These are phyloP conservation scores for Tiliacea citrago DNA, from an alignment of 2,888 invertebrate genomes.

Conservation along the genomic window DNA sequence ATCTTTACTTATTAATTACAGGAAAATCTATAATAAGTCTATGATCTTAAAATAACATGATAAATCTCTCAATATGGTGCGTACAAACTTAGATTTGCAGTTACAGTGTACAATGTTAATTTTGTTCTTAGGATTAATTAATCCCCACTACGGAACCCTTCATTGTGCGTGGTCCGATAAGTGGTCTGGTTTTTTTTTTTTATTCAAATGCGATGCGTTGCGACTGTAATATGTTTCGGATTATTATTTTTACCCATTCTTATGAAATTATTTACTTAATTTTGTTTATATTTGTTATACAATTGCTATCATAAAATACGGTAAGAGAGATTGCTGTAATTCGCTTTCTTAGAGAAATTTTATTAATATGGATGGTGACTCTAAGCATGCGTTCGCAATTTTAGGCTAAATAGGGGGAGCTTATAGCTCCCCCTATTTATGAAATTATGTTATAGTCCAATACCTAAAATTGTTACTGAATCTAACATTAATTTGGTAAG, in stretches of 20 bases:
- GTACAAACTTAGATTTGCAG: too few relatives aligned
- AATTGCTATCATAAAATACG: background rate
- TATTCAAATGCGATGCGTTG: background rate
- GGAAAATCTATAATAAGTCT: too few relatives aligned
- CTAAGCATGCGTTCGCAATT: background rate
- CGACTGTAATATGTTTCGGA: background rate
- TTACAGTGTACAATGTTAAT: too few relatives aligned
- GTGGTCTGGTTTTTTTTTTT: background rate
- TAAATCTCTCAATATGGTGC: too few relatives aligned
- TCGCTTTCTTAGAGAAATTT: background rate
- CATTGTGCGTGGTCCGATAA: too few relatives aligned
- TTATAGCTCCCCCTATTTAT: too few relatives aligned
- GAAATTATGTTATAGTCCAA: background rate
- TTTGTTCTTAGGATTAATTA: too few relatives aligned
- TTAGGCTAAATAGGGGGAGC: too few relatives aligned
- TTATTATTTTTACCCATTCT: background rate
- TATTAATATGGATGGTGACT: background rate
- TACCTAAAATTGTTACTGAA: background rate
- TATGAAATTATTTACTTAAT: background rate
- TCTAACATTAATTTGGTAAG: background rate
- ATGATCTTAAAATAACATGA: too few relatives aligned
- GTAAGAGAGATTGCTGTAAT: background rate
- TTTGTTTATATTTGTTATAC: background rate
- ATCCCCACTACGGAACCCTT: too few relatives aligned
- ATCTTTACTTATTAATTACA: too few relatives aligned